These are phyloP conservation scores for Tupiocoris notatus DNA, from an alignment of 2,888 invertebrate genomes.

Conservation along the genomic window DNA sequence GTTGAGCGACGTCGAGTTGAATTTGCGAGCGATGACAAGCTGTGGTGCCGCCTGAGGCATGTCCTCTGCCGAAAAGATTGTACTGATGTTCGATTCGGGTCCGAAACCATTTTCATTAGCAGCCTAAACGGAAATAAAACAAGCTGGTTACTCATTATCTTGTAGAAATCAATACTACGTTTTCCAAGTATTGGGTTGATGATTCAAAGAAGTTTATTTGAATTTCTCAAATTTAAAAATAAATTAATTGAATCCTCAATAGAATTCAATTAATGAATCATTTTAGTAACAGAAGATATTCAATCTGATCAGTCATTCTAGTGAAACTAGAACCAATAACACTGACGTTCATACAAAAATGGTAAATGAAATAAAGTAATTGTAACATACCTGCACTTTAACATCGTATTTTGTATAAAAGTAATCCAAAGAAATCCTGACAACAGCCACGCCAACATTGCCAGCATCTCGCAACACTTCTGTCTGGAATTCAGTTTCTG, in stretches of 20 bases:
- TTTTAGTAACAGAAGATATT: too few relatives aligned
- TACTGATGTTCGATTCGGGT: conserved; percentile 71
- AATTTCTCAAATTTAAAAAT: too few relatives aligned
- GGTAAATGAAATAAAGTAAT: conserved; percentile 5
- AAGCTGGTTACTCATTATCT: too few relatives aligned
- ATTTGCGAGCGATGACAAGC: conserved; percentile 71
- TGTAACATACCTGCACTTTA: conserved; percentile 67
- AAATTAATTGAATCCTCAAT: too few relatives aligned
- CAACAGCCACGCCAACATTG: conserved; percentile 76
- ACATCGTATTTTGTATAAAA: conserved; percentile 84
- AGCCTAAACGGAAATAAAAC: conserved; percentile 54
- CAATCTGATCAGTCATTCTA: too few relatives aligned
- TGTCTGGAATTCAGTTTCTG: conserved; percentile 74
- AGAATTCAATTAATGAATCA: too few relatives aligned
- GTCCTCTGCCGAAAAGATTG: conserved; percentile 84
- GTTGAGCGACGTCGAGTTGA: conserved; percentile 88
- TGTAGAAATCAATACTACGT: too few relatives aligned
- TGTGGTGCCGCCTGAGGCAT: conserved; percentile 91
- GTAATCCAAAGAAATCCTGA: conserved; percentile 68
- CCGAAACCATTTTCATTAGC: conserved; percentile 79
- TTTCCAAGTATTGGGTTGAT: too few relatives aligned
- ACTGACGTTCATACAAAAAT: not conserved
- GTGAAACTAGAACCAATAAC: too few relatives aligned
- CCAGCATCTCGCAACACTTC: conserved; percentile 68
- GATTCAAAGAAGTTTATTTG: too few relatives aligned